phyloP scores from a whole-genome alignment of 1,140 invertebrate genomes.

The Phymorhynchus buccinoides region DNA sequence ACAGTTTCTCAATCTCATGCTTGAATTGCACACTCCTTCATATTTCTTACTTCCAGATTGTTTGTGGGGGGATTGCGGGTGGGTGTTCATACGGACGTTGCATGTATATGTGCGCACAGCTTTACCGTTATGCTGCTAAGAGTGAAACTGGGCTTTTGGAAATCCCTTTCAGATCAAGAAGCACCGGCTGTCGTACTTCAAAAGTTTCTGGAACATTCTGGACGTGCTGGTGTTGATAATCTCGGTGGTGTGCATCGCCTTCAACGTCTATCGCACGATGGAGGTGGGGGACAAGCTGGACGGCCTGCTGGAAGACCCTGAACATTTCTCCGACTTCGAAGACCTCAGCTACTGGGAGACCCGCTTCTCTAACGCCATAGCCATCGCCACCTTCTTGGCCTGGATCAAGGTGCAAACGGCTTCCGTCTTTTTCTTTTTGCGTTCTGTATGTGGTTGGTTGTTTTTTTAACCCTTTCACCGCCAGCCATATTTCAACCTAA shows the following conservation, averaged over 20 bases:
- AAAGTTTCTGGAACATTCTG: slow-evolving; percentile 80
- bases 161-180: slow-evolving; percentile 74
- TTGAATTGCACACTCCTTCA: too few species aligned
- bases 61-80: too few species aligned
- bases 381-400: slow-evolving; percentile 79
- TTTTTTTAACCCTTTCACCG: too few species aligned
- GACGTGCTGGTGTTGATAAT: slow-evolving; percentile 79
- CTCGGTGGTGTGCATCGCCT: slow-evolving; percentile 69
- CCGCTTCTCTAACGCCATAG: slow-evolving; percentile 77
- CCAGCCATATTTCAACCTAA: too few species aligned
- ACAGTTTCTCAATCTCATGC: too few species aligned
- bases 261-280: slow-evolving; percentile 72
- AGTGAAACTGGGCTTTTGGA: background rate
- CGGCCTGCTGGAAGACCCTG: slow-evolving; percentile 70
- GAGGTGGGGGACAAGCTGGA: slow-evolving; percentile 62
- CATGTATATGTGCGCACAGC: too few species aligned
- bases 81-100: too few species aligned
- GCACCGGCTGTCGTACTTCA: slow-evolving; percentile 78
- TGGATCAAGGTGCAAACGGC: slow-evolving; percentile 76
- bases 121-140: too few species aligned
- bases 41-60: too few species aligned
- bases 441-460: background rate
- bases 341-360: slow-evolving; percentile 76
- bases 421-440: background rate
- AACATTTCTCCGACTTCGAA: slow-evolving; percentile 76